Evolutionary conservation across 2,113 vertebrate species (phyloP).

Genomic region (Bufo bufo): DNA sequence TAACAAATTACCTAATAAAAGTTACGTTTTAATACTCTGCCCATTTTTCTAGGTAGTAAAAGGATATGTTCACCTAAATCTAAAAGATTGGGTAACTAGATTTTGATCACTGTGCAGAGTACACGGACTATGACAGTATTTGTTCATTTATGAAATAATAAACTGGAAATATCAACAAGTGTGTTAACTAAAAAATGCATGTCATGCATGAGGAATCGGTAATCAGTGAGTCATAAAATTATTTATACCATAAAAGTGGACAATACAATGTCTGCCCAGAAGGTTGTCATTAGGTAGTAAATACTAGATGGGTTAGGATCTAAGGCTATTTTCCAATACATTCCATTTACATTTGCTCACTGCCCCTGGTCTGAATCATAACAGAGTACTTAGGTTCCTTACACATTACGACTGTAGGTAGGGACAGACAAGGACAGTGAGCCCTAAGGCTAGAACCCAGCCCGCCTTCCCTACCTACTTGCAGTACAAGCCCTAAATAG

Average conservation of each 20-base stretch:
- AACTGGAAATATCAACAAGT: neutral
- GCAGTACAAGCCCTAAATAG: no score
- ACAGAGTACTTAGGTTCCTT: neutral
- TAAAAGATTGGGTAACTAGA: neutral
- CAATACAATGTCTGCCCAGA: conserved; percentile 1
- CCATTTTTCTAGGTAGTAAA: no score
- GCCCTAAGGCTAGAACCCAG: no score
- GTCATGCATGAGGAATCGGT: neutral
- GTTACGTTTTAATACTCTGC: no score
- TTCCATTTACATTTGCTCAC: neutral
- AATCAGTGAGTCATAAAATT: neutral
- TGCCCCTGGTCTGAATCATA: neutral
- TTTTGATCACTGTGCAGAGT: neutral
- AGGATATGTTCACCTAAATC: no score
- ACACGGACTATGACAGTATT: neutral
- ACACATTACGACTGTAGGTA: no score
- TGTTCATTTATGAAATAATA: neutral
- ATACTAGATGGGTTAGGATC: neutral
- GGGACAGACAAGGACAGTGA: no score
- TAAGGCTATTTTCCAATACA: neutral
- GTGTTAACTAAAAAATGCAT: neutral
- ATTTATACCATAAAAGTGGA: neutral
- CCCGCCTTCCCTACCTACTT: no score
- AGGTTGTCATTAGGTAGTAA: neutral
- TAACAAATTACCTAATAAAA: no score